A percentile compares a stretch with the other conserved stretches of the same genome.
phyloP scores from a whole-genome alignment of 2,113 vertebrate genomes.

The Lagenorhynchus albirostris region DNA sequence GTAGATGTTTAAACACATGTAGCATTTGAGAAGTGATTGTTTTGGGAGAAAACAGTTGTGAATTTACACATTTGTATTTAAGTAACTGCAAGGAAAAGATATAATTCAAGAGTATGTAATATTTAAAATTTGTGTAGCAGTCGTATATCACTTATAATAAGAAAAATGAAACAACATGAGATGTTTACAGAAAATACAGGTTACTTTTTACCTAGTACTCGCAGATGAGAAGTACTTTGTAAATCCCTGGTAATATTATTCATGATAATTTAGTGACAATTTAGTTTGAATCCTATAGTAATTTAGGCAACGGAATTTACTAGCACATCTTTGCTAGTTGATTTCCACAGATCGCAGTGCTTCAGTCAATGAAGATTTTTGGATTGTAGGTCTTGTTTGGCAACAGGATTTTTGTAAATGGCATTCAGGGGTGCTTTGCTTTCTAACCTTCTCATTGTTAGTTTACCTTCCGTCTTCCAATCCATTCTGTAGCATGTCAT shows the following conservation, averaged over 20 bases:
- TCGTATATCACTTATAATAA: background rate
- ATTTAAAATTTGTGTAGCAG: background rate
- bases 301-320: background rate
- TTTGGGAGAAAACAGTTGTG: background rate
- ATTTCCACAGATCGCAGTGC: background rate
- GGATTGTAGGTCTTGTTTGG: background rate
- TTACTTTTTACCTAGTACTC: background rate
- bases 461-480: conserved; percentile 50
- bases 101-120: background rate
- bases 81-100: background rate
- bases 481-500: conserved; percentile 48
- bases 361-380: background rate
- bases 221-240: background rate
- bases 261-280: background rate
- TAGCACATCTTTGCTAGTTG: background rate
- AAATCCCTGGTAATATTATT: background rate
- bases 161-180: background rate
- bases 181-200: background rate
- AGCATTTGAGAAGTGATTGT: conserved; percentile 2
- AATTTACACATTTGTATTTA: background rate
- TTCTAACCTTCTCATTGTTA: conserved; percentile 45
- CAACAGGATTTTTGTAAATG: background rate
- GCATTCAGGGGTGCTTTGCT: conserved; percentile 49
- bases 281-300: background rate
- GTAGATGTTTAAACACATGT: background rate